Evolutionary conservation across 2,113 vertebrate genomes (phyloP).

Genomic region (Sclerurus mexicanus): DNA sequence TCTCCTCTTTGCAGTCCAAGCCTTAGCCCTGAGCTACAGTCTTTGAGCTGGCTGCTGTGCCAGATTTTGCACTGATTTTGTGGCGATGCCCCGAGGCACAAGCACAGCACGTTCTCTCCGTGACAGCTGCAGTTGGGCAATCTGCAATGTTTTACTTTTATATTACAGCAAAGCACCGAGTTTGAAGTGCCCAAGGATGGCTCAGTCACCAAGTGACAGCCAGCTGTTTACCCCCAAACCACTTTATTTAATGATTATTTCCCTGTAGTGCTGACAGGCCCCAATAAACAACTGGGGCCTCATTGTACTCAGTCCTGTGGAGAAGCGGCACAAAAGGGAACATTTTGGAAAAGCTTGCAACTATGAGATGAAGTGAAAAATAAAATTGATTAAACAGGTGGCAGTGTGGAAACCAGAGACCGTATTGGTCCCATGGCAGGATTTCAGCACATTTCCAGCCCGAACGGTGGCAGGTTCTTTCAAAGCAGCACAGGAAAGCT

Average conservation of each 20-base stretch:
- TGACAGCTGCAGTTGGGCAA: constrained; percentile 39
- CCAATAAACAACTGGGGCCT: background rate
- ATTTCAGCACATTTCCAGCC: background rate
- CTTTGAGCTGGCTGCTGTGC: background rate
- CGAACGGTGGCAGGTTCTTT: background rate
- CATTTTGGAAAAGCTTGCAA: background rate
- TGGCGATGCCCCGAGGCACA: constrained; percentile 20
- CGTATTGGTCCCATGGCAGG: background rate
- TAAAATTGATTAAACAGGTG: background rate
- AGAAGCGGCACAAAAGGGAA: background rate
- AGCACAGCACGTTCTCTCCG: constrained; percentile 17
- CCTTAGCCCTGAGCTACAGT: background rate
- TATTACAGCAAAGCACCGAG: background rate
- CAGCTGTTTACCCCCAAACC: background rate
- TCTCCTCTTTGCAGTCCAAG: background rate
- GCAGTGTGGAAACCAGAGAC: background rate
- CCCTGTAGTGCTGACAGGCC: background rate
- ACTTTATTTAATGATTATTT: background rate
- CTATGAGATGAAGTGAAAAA: background rate
- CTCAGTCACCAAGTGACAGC: constrained; percentile 16
- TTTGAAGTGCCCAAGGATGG: background rate
- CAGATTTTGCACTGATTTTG: constrained; percentile 29
- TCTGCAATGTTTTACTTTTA: background rate
- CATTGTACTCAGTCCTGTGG: background rate
- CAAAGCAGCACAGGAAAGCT: background rate